Evolutionary conservation across 2,113 vertebrate genomes (phyloP).

Genomic region (Dicrurus megarhynchus): DNA sequence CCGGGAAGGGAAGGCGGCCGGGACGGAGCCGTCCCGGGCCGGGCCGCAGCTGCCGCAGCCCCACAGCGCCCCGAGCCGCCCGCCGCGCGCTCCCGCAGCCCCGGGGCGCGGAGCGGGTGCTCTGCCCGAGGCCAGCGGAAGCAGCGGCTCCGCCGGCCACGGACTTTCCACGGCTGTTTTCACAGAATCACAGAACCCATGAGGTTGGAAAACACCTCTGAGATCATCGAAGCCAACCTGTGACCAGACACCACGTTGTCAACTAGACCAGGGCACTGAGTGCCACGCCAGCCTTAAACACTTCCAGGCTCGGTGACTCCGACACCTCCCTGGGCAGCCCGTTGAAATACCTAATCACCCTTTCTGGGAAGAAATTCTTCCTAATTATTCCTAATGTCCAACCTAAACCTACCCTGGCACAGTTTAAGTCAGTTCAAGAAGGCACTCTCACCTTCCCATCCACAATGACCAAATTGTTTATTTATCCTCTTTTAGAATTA

Average conservation of each 20-base stretch:
- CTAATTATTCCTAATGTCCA: background rate
- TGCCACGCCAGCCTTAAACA: background rate
- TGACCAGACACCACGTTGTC: background rate
- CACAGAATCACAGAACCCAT: background rate
- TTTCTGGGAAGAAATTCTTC: background rate
- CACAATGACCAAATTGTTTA: background rate
- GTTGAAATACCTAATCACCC: background rate
- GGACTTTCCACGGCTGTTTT: background rate
- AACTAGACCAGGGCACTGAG: background rate
- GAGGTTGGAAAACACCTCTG: background rate
- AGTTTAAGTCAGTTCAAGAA: background rate
- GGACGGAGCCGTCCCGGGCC: background rate
- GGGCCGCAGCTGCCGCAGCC: background rate
- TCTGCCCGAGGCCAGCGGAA: background rate
- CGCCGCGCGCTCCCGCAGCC: background rate
- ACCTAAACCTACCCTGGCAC: background rate
- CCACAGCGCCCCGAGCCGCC: constrained; percentile 38
- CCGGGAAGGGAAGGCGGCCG: background rate
- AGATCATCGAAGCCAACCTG: background rate
- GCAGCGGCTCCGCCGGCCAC: background rate
- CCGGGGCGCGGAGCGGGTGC: background rate
- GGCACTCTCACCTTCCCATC: background rate
- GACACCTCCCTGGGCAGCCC: background rate
- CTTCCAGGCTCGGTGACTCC: background rate
- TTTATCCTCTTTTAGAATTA: background rate